phyloP scores from a whole-genome alignment of 35 echinoderm and acorn worm genomes.

The Heliocidaris tuberculata region DNA sequence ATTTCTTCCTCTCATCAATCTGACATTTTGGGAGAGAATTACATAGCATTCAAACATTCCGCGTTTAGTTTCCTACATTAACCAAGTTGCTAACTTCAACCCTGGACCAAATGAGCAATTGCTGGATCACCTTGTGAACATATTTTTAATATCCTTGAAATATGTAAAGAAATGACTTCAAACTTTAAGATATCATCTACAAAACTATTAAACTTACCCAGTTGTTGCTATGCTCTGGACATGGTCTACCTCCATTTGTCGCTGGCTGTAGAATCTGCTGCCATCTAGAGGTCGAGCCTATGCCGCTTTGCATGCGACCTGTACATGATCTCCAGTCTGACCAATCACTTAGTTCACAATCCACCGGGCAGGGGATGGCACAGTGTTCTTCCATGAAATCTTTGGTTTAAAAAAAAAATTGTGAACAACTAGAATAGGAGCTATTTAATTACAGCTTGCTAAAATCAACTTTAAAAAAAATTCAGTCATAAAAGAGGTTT shows the following conservation, averaged over 20 bases:
- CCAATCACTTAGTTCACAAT: constrained; percentile 67
- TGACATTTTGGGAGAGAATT: not conserved
- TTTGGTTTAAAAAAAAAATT: not conserved
- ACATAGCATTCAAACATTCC: not conserved
- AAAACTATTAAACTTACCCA: constrained; percentile 37
- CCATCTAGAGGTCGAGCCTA: constrained; percentile 64
- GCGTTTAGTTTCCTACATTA: too few species aligned
- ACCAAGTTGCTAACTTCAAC: too few species aligned
- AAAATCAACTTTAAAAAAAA: too few species aligned
- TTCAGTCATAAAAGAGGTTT: too few species aligned
- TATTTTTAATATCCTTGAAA: too few species aligned
- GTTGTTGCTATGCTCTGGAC: constrained; percentile 56
- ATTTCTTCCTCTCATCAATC: constrained; percentile 53
- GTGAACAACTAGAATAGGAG: too few species aligned
- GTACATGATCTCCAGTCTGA: constrained; percentile 64
- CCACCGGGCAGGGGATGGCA: constrained; percentile 62
- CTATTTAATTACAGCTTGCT: too few species aligned
- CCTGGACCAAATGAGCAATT: too few species aligned
- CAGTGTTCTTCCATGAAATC: constrained; percentile 64
- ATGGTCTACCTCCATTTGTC: constrained; percentile 55
- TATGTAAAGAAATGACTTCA: too few species aligned
- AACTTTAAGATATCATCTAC: not conserved
- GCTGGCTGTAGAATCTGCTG: constrained; percentile 37
- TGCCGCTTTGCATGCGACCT: not conserved
- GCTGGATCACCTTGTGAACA: too few species aligned